phyloP scores from a whole-genome alignment of 2,113 vertebrate species.

The Halichoerus grypus region DNA sequence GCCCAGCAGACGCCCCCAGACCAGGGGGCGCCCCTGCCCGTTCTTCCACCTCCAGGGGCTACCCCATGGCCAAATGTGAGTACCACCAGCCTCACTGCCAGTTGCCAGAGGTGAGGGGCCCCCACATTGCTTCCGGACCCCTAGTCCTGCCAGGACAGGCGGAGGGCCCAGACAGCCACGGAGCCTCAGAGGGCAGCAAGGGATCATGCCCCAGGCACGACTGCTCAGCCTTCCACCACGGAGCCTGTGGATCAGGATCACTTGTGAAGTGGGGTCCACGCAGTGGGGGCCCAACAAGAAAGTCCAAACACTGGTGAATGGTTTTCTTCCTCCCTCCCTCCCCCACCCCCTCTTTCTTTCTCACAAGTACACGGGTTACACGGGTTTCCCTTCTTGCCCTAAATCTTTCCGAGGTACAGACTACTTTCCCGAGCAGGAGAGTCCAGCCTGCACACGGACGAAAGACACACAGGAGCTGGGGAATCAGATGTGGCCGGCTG shows the following conservation, averaged over 20 bases:
- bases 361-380: neutral
- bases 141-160: neutral
- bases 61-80: accelerated
- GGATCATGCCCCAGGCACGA: neutral
- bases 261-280: neutral
- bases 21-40: neutral
- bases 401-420: neutral
- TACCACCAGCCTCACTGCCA: neutral
- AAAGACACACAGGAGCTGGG: neutral
- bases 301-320: accelerated
- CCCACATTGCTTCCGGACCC: neutral
- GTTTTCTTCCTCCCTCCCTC: neutral
- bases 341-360: too few species aligned
- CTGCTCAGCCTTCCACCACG: neutral
- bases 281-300: neutral
- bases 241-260: neutral
- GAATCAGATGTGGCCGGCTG: accelerated
- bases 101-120: neutral
- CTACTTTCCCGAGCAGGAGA: neutral
- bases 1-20: neutral
- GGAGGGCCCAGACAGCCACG: neutral
- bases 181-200: neutral
- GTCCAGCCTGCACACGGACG: too few species aligned
- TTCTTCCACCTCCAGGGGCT: neutral
- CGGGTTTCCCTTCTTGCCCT: neutral